Evolutionary conservation across 2,113 vertebrate species (phyloP), one percentile per base, ranked within the genome.

Genomic region (Sturnus vulgaris): DNA sequence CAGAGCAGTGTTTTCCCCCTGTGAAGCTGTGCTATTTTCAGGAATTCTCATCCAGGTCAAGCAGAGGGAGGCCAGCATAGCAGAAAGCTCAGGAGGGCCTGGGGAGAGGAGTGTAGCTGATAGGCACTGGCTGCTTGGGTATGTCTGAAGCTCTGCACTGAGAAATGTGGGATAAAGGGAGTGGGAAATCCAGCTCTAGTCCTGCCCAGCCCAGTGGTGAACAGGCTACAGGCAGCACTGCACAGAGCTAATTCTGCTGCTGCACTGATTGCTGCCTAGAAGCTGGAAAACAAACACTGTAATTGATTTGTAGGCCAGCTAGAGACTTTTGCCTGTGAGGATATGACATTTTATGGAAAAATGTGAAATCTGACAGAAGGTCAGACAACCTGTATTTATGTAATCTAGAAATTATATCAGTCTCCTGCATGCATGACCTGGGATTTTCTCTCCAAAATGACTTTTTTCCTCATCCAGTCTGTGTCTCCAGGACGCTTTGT

Each of bases 61-160:
- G 44, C 66, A 88, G 39, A 31, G 6, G 27, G 35, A 92, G 24
- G 76, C 12, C 61, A 69, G 49, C 2, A 1, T 2, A 12, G 9
- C 59, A 47, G 28, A 47, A 70, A 86, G 37, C 18, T 70, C 56
- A 16, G 65, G 53, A 64, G n/a, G 15, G 53, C 24, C 24, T 42
- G n/a, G 13, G 21, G 5, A 80, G 37, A 24, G 24, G 2, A 82
- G 4, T 0, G 8, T 0, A 10, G 25, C 22, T 1, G 0, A 14
- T 37, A 10, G 40, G 9, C 0, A 1, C 53, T 42, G 60, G 9
- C 27, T 59, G 35, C 65, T 82, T 78, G 52, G 23, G 15, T 57
- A 0, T 15, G 7, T 37, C 25, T 52, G 39, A 50, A 53, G 47
- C 23, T 50, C 65, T 30, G 27, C 52, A 23, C 39, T 55, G 24